Evolutionary conservation across 1,140 invertebrate genomes (phyloP), one percentile per base, ranked within the genome.

Genomic region (Hermetia illucens): DNA sequence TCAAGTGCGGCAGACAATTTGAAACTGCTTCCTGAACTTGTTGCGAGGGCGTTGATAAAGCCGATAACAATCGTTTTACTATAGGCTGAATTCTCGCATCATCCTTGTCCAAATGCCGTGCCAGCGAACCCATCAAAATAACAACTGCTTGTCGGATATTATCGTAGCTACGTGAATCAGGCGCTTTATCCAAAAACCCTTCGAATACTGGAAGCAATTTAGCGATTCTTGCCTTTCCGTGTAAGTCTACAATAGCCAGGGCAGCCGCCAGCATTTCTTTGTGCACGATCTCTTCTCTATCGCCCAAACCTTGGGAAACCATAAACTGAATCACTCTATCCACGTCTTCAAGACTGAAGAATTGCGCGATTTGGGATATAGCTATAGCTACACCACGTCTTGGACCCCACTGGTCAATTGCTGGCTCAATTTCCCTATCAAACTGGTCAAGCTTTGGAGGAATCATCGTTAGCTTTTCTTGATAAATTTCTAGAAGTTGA

Each of bases 11-110:
- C 25, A 99, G 63, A 57, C 94, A 98, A 58, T 94, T 92, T 20
- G 92, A 89, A 0, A 98, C 93, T 1, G 94, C 88, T 67, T 97
- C 90, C 73, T 99, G 94, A 2, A 98, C 92, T 68, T 85, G 82
- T 61, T 98, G 90, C 20, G 94, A 97, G 8, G 95, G 94, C 24
- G 94, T 98, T 5, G 87, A 87, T 1, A 99, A 66, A 3, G 93
- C 87, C 42, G 83, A 77, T 25, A 99, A 77, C 21, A 99, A 65
- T 50, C 92, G 77, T 44, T 75, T 75, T 12, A 98, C 82, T 48
- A 98, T 98, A 2, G 92, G 90, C 53, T 89, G 84, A 34, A 87
- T 77, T 66, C 91, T 58, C 1, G 76, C 69, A 64, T 97, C 88
- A 48, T 83, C 79, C 35, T 82, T 83, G 42, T 94, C 88, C 44